These are phyloP conservation scores for Apodemia zela DNA, from an alignment of 2,888 invertebrate species.

Conservation along the genomic window DNA sequence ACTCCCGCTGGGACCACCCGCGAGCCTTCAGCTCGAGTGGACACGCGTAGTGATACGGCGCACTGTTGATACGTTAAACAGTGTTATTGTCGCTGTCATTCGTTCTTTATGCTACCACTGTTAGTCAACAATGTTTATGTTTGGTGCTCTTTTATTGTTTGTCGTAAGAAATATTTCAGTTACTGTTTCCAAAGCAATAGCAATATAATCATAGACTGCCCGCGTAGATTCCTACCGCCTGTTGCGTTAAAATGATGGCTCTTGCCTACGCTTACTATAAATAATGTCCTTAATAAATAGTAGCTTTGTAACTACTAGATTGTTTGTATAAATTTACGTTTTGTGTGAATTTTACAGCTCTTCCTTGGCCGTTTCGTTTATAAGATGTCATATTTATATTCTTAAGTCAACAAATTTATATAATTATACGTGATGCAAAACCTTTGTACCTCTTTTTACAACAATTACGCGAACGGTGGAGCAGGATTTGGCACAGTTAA, in stretches of 20 bases:
- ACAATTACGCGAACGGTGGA: too few relatives aligned
- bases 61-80: constrained; percentile 35
- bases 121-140: constrained; percentile 23
- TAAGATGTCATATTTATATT: constrained; percentile 1
- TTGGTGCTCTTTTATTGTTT: constrained; percentile 13
- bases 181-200: constrained; percentile 24
- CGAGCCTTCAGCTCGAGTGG: constrained; percentile 41
- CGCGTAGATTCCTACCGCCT: constrained; percentile 16
- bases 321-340: constrained; percentile 12
- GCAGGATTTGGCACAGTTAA: too few relatives aligned
- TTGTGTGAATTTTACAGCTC: neutral
- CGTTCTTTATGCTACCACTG: constrained; percentile 32
- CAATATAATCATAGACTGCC: constrained; percentile 27
- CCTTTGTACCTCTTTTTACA: too few relatives aligned
- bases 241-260: constrained; percentile 12
- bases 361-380: neutral
- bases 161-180: constrained; percentile 18
- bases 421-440: too few relatives aligned
- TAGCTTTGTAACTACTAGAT: constrained; percentile 7
- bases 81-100: constrained; percentile 36
- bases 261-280: constrained; percentile 8
- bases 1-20: constrained; percentile 76
- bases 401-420: neutral
- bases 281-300: constrained; percentile 13
- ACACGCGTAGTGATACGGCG: constrained; percentile 32